Evolutionary conservation across 2,797 vertebrate genomes (phyloP).

Genomic region (Gymnopithys bicolor): DNA sequence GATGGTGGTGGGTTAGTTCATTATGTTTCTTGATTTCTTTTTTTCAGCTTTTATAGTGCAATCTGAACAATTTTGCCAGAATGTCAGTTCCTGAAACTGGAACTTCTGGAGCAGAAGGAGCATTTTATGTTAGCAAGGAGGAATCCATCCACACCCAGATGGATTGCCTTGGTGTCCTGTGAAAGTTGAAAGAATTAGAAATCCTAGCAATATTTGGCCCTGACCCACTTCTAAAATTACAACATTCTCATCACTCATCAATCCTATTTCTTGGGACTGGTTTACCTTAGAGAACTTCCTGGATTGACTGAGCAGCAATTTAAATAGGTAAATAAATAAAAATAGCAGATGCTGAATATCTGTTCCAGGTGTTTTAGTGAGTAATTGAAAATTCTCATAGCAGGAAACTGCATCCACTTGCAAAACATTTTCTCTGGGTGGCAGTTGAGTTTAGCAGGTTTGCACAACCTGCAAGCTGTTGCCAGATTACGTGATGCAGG

Average conservation of each 20-base stretch:
- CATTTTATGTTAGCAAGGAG: not conserved
- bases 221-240: not conserved
- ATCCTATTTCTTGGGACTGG: not conserved
- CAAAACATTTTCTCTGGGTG: not conserved
- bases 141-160: rapidly evolving
- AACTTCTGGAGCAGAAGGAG: not conserved
- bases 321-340: not conserved
- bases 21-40: not conserved
- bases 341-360: not conserved
- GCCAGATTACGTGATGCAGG: not conserved
- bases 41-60: not conserved
- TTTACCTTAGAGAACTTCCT: not conserved
- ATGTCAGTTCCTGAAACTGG: not conserved
- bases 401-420: not conserved
- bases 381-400: not conserved
- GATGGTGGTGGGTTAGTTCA: too few relatives aligned
- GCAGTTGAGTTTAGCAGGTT: not conserved
- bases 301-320: not conserved
- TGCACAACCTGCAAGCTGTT: not conserved
- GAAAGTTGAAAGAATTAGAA: not conserved
- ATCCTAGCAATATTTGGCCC: not conserved
- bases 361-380: not conserved
- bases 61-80: not conserved
- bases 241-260: not conserved
- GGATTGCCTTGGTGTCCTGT: not conserved